Evolutionary conservation across 2,797 vertebrate genomes (phyloP).

Genomic region (Falco concolor): DNA sequence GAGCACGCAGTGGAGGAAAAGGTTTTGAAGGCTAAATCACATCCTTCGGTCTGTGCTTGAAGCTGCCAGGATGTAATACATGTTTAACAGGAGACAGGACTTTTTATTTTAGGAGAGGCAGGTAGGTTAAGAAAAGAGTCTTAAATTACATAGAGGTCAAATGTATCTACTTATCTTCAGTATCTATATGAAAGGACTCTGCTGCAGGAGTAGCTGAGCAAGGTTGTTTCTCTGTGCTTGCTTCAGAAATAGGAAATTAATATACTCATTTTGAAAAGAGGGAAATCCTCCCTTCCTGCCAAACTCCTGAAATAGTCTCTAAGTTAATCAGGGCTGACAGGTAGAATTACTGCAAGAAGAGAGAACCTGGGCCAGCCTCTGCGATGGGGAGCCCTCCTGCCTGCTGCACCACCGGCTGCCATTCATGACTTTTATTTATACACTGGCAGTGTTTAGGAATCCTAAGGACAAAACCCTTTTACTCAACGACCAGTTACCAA

Average conservation of each 20-base stretch:
- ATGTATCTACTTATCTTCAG: not conserved
- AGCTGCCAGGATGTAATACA: not conserved
- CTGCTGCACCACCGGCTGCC: not conserved
- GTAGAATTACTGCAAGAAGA: not conserved
- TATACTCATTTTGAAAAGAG: not conserved
- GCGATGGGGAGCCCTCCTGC: not conserved
- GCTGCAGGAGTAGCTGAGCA: not conserved
- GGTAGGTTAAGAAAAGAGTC: not conserved
- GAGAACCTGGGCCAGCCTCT: not conserved
- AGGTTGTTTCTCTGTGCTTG: not conserved
- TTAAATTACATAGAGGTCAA: not conserved
- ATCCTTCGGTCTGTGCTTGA: not conserved
- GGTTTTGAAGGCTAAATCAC: not conserved
- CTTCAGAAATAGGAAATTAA: not conserved
- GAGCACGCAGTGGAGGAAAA: not conserved
- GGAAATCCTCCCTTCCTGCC: conserved; percentile 22
- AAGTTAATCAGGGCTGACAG: not conserved
- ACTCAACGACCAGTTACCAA: not conserved
- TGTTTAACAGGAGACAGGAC: not conserved
- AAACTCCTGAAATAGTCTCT: not conserved
- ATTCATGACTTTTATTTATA: not conserved
- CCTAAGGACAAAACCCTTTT: not conserved
- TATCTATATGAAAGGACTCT: not conserved
- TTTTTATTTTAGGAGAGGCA: not conserved
- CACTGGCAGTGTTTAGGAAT: not conserved